Percentiles rank a stretch among this genome's conserved stretches.
Conservation (phyloP, 2,888 invertebrate genomes). For the Tubulanus polymorphus region DNA sequence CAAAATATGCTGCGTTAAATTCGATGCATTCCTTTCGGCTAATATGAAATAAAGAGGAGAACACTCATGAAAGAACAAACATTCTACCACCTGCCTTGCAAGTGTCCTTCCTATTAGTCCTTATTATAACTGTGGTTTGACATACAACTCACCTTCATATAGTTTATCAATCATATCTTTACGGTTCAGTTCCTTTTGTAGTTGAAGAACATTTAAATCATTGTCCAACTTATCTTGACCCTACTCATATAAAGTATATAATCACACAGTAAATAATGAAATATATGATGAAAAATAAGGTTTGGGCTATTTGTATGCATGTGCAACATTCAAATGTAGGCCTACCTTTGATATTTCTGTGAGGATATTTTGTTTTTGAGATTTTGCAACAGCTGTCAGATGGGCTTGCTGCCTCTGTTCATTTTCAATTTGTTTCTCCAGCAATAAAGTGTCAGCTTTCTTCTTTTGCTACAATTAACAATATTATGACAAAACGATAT, state of each 20-base stretch:
- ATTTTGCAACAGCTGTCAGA: slow-evolving; percentile 32
- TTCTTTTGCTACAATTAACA: slow-evolving; percentile 28
- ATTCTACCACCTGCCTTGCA: neutral
- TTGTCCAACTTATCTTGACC: slow-evolving; percentile 29
- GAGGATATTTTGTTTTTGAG: slow-evolving; percentile 32
- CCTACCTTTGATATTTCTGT: slow-evolving; percentile 32
- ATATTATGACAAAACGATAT: no score
- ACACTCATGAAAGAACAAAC: neutral
- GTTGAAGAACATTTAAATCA: slow-evolving; percentile 30
- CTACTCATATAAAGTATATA: slow-evolving; percentile 14
- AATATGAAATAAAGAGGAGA: neutral
- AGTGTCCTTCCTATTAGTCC: neutral
- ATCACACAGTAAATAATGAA: no score
- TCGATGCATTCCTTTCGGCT: no score
- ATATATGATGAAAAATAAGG: slow-evolving; percentile 1
- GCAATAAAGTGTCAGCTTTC: slow-evolving; percentile 31
- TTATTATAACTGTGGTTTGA: neutral
- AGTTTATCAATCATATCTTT: slow-evolving; percentile 27
- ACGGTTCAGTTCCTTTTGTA: slow-evolving; percentile 29
- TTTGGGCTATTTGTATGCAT: neutral
- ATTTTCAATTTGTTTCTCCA: slow-evolving; percentile 36
- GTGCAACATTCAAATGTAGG: neutral
- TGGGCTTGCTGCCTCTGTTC: slow-evolving; percentile 37
- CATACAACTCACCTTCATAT: slow-evolving; percentile 27
- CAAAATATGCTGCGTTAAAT: slow-evolving; percentile 34